Evolutionary conservation across 2,888 invertebrate genomes (phyloP).

Genomic region (Perdita meconis): DNA sequence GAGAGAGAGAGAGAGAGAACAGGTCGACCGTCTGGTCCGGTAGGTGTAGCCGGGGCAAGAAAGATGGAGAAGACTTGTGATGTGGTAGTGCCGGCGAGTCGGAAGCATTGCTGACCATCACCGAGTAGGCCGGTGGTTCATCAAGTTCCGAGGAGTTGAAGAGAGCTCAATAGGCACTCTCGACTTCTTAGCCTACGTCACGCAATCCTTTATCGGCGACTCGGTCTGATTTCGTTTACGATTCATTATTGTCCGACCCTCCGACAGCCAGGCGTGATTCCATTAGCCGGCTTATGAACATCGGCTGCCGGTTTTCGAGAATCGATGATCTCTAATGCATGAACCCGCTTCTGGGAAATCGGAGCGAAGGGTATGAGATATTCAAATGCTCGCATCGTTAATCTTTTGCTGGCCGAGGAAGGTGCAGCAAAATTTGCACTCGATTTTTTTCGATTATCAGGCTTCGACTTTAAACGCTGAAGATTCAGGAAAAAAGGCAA

Average conservation of each 20-base stretch:
- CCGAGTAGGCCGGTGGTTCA: slow-evolving; percentile 70
- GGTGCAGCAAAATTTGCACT: too few species aligned
- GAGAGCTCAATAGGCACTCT: slow-evolving; percentile 73
- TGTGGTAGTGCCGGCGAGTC: slow-evolving; percentile 43
- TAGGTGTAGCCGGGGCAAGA: slow-evolving; percentile 24
- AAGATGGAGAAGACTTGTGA: slow-evolving; percentile 10
- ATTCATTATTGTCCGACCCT: slow-evolving; percentile 46
- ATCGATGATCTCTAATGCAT: slow-evolving; percentile 4
- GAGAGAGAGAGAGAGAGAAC: slow-evolving; percentile 51
- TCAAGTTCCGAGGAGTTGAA: slow-evolving; percentile 72
- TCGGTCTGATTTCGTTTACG: slow-evolving; percentile 71
- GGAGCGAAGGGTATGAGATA: too few species aligned
- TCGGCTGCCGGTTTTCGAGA: slow-evolving; percentile 7
- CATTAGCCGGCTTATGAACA: slow-evolving; percentile 61
- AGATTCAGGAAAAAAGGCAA: too few species aligned
- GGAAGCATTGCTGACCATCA: slow-evolving; percentile 66
- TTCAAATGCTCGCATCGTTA: too few species aligned
- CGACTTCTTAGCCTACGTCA: slow-evolving; percentile 62
- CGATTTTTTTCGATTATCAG: too few species aligned
- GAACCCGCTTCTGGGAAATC: slow-evolving; percentile 16
- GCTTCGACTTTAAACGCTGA: too few species aligned
- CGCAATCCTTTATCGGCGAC: slow-evolving; percentile 67
- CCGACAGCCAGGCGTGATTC: slow-evolving; percentile 30
- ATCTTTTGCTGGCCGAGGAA: too few species aligned
- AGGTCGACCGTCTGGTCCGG: slow-evolving; percentile 37